These are phyloP conservation scores for Dasyprocta punctata DNA, from an alignment of 2,113 vertebrate species.

Conservation along the genomic window DNA sequence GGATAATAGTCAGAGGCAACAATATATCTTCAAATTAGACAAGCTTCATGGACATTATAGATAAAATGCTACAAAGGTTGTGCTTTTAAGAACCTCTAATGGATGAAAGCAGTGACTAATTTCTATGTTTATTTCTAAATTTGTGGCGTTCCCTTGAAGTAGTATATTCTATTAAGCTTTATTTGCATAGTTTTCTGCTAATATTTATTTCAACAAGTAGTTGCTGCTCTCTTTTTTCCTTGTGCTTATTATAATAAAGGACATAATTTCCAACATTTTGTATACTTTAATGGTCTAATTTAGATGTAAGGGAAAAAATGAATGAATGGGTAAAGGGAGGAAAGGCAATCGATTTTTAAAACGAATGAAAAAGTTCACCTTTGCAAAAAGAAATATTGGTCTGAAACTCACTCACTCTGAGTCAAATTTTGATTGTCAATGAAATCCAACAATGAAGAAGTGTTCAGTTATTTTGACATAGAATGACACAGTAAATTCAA, in stretches of 20 bases:
- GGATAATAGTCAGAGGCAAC: background rate
- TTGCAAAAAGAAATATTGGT: constrained; percentile 28
- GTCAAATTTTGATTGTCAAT: constrained; percentile 1
- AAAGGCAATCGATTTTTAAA: background rate
- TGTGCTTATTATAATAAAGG: background rate
- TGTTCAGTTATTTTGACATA: background rate
- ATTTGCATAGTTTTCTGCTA: background rate
- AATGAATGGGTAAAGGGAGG: background rate
- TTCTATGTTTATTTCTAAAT: constrained; percentile 41
- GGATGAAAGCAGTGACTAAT: background rate
- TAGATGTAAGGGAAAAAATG: background rate
- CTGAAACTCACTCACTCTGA: background rate
- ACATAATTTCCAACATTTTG: background rate
- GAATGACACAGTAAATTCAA: background rate
- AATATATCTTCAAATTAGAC: background rate
- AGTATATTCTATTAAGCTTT: background rate
- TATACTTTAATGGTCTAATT: background rate
- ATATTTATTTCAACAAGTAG: background rate
- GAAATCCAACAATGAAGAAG: background rate
- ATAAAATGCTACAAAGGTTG: background rate
- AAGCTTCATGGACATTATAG: background rate
- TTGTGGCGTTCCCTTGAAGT: background rate
- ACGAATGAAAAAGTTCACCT: background rate
- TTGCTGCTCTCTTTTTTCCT: background rate
- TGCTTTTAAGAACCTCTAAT: background rate